Conservation (phyloP, 1,140 invertebrate species). For the Zophobas morio region DNA sequence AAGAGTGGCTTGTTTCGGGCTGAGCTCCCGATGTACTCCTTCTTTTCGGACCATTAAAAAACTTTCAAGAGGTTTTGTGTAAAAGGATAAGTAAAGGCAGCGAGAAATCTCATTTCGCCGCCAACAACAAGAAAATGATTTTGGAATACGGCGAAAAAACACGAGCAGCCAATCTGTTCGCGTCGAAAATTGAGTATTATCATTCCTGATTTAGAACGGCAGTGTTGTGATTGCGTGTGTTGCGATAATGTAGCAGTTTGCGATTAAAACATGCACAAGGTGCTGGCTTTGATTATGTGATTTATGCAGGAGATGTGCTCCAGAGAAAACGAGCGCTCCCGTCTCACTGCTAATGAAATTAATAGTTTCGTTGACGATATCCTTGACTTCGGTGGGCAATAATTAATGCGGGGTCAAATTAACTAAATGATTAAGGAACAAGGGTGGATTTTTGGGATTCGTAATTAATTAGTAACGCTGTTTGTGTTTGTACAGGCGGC, state of each 20-base stretch:
- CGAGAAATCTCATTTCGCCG: not conserved
- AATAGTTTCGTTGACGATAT: conserved; percentile 5
- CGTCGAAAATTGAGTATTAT: not conserved
- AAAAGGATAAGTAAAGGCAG: not conserved
- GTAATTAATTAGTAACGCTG: not conserved
- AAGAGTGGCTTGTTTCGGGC: not conserved
- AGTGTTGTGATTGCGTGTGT: not conserved
- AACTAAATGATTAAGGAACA: not conserved
- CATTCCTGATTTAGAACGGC: not conserved
- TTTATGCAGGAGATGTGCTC: conserved; percentile 5
- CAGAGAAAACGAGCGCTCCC: not conserved
- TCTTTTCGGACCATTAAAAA: not conserved
- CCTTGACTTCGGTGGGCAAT: not conserved
- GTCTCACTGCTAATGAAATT: not conserved
- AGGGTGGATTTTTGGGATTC: not conserved
- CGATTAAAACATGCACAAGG: not conserved
- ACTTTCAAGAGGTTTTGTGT: not conserved
- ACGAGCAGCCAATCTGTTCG: not conserved
- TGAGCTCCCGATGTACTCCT: not conserved
- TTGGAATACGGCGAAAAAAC: not conserved
- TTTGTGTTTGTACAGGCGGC: too few relatives aligned
- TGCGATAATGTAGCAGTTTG: not conserved
- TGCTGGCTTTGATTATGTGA: not conserved
- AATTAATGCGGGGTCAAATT: not conserved
- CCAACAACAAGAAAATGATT: not conserved